Evolutionary conservation across 2,113 vertebrate species (phyloP), one percentile per base, ranked within the genome.

Genomic region (Pachycephala philippinensis): DNA sequence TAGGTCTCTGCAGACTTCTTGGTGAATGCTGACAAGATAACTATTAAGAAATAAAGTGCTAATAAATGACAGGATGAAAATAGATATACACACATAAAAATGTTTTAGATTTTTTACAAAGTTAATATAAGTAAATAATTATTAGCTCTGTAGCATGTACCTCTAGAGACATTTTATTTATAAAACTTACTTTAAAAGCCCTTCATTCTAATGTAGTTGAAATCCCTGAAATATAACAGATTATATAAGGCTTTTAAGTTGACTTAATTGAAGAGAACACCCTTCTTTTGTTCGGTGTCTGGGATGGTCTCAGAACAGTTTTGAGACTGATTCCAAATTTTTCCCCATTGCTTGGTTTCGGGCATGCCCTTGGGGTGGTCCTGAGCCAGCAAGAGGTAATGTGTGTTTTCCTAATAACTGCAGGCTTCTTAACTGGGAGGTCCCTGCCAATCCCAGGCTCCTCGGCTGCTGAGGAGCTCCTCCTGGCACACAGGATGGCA

Each of bases 351-450:
- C 15, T 61, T 30, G 12, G 16, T 70, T 81, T 84, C 5, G 2
- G 30, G 5, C 15, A 37, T 30, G 30, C 6, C 57, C 8, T 61
- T 50, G 31, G 21, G 11, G 47, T 26, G 11, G 15, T 72, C 21
- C 44, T 44, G 15, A 77, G 13, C 44, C 59, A 44, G 8, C 22
- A n/a, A 49, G 13, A 52, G 22, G 28, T 44, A 61, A 37, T 2
- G 6, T 8, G 3, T 1, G 0, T 15, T 82, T 82, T 56, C 19
- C 27, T 52, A 8, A 11, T 4, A 42, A 13, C 11, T 22, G 8
- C 11, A 68, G 56, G 6, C 2, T 54, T 54, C 64, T 84, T 54
- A n/a, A 12, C 28, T 9, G 1, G 7, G 28, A 78, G 5, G 6
- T 20, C 42, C 24, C 20, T 66, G 42, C 9, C 22, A 27, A 6